phyloP scores from a whole-genome alignment of 2,888 invertebrate genomes.

The Bugulina stolonifera region DNA sequence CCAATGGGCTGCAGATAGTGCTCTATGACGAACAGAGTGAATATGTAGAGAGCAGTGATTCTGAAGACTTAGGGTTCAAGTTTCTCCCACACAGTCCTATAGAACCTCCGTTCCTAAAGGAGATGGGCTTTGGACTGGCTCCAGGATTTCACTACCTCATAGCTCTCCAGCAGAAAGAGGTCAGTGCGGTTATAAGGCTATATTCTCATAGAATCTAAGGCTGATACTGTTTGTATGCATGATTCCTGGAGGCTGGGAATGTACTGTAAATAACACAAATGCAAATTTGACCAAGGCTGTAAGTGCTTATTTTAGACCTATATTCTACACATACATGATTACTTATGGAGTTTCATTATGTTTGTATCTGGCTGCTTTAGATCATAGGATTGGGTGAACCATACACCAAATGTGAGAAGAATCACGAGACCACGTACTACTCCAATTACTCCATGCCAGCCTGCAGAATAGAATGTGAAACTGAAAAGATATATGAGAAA shows the following conservation, averaged over 20 bases:
- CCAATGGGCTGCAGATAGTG: background rate
- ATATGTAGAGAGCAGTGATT: background rate
- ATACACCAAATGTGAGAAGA: constrained; percentile 12
- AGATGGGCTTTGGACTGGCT: constrained; percentile 10
- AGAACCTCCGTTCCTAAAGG: constrained; percentile 24
- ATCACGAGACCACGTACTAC: background rate
- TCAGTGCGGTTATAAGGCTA: no score
- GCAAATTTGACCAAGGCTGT: no score
- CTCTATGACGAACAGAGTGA: constrained; percentile 1
- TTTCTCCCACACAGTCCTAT: background rate
- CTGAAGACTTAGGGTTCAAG: constrained; percentile 20
- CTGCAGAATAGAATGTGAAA: constrained; percentile 24
- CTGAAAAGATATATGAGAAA: background rate
- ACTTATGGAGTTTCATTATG: no score
- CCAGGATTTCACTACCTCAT: constrained; percentile 23
- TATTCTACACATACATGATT: no score
- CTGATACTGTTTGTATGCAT: no score
- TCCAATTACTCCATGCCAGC: constrained; percentile 6
- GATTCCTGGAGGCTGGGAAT: no score
- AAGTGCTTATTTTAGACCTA: no score
- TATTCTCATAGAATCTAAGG: no score
- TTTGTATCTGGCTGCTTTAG: no score
- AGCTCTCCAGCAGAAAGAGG: constrained; percentile 1
- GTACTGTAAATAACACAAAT: no score
- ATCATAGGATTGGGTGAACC: background rate